Percentiles rank a stretch among this genome's conserved stretches.
Evolutionary conservation across 2,113 vertebrate genomes (phyloP).

Genomic region (Perognathus longimembris): DNA sequence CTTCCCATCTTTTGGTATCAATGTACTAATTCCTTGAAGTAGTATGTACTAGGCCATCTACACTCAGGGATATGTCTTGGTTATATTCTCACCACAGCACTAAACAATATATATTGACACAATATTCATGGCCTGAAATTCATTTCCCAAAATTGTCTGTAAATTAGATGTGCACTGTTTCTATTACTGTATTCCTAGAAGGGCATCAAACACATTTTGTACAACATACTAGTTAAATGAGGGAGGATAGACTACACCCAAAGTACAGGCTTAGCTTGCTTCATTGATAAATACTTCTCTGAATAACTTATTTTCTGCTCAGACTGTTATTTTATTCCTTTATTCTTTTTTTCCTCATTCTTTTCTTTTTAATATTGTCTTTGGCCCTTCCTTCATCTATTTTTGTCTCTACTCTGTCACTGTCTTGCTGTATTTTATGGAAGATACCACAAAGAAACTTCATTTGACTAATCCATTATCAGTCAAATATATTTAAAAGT

Average conservation of each 20-base stretch:
- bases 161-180: not conserved
- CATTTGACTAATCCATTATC: not conserved
- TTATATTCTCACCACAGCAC: not conserved
- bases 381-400: not conserved
- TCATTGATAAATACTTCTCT: not conserved
- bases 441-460: not conserved
- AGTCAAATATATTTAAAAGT: not conserved
- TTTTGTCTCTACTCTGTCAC: not conserved
- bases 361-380: not conserved
- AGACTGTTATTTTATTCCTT: not conserved
- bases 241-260: not conserved
- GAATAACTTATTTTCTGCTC: not conserved
- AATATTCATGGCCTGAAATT: not conserved
- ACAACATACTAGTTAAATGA: not conserved
- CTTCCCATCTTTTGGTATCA: not conserved
- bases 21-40: not conserved
- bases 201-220: not conserved
- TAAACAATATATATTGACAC: not conserved
- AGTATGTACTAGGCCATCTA: not conserved
- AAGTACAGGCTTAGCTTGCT: not conserved
- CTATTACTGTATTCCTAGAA: not conserved
- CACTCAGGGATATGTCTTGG: not conserved
- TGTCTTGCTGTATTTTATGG: not conserved
- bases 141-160: not conserved
- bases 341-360: not conserved